Evolutionary conservation across 2,888 invertebrate species (phyloP), one percentile per base, ranked within the genome.

Genomic region (Linyphia triangularis): DNA sequence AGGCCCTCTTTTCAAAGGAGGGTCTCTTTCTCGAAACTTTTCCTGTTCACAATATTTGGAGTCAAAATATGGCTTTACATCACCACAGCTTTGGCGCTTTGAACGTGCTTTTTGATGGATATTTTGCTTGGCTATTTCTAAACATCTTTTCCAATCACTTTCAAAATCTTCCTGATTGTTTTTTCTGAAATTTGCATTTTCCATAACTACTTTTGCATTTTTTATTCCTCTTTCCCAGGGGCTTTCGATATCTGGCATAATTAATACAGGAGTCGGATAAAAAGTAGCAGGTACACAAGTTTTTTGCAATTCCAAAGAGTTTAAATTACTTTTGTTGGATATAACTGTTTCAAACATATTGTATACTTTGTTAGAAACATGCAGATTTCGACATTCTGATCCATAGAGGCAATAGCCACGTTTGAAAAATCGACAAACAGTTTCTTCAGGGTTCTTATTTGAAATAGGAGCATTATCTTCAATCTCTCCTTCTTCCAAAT

Each of bases 401-500:
- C 85, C 85, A 24, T 19, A 70, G 2, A 13, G 7, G 19, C 85
- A 85, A 6, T 9, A 43, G 4, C 85, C 85, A 3, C 28, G 63
- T 24, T 61, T 30, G 16, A 73, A 85, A 61, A 61, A 85, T 0
- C 77, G 59, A 16, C 85, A 85, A 26, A 51, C 26, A 63, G 26
- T n/a, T n/a, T n/a, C 10, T 7, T 67, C 72, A 24, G 30, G 7
- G 5, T 63, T 57, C n/a, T 26, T 37, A 1, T 33, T 37, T 28
- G 5, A 1, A 33, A 51, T n/a, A 33, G 67, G 9, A 19, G 2
- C 22, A 24, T 10, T 28, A 7, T 85, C 85, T 33, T 57, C 37
- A 19, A 85, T 69, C 28, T 85, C 85, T 30, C 85, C 85, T 61
- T 85, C 85, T 43, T 85, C 85, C 13, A 85, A 24, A 63, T 75